phyloP scores from a whole-genome alignment of 2,113 vertebrate genomes.

The Proteles cristata region DNA sequence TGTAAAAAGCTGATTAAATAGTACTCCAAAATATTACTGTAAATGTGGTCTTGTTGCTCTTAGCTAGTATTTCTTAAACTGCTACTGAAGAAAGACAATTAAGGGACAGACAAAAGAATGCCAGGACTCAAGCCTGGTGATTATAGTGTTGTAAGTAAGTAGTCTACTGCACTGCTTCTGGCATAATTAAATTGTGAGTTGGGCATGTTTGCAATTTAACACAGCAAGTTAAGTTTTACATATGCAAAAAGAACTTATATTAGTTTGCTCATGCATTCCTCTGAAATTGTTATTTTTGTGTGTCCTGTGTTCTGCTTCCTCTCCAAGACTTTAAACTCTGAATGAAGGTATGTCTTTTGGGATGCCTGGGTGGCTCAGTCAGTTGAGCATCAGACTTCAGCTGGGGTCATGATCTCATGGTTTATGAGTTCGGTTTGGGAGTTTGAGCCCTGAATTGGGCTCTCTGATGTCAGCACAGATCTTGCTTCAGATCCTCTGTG shows the following conservation, averaged over 20 bases:
- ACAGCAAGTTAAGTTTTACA: constrained; percentile 40
- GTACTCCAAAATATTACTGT: constrained; percentile 28
- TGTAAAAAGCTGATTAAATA: constrained; percentile 10
- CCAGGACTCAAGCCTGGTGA: not conserved
- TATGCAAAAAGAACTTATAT: constrained; percentile 24
- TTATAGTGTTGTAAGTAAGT: constrained; percentile 25
- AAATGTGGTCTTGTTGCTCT: constrained; percentile 39
- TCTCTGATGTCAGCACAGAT: too few species aligned
- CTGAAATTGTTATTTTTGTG: constrained; percentile 49
- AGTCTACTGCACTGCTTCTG: constrained; percentile 40
- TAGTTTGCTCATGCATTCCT: constrained; percentile 2
- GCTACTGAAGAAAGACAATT: constrained; percentile 45
- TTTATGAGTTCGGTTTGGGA: too few species aligned
- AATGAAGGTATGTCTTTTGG: not conserved
- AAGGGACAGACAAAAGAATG: constrained; percentile 51
- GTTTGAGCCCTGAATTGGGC: too few species aligned
- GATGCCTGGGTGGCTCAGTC: too few species aligned
- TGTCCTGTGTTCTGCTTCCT: constrained; percentile 42
- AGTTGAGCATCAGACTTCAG: too few species aligned
- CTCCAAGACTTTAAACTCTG: constrained; percentile 11
- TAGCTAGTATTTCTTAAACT: constrained; percentile 50
- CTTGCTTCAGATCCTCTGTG: too few species aligned
- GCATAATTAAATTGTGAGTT: constrained; percentile 32
- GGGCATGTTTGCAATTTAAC: constrained; percentile 34
- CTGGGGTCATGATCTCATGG: too few species aligned